Conservation (phyloP, 2,113 vertebrate species). For the Brienomyrus longianalis region DNA sequence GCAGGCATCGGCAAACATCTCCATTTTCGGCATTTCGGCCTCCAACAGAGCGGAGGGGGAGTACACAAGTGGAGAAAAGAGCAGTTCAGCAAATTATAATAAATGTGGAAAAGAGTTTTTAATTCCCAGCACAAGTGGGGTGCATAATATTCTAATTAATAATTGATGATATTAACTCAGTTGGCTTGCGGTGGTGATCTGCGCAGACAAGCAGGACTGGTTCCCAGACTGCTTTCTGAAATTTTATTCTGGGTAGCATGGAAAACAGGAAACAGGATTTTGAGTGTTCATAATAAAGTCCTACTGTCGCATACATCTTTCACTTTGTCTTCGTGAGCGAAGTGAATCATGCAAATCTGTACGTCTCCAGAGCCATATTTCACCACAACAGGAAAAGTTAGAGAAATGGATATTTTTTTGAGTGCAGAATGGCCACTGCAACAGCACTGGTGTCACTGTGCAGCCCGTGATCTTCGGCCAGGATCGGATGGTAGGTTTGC, state of each 20-base stretch:
- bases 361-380: background rate
- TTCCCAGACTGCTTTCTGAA: background rate
- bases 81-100: slow-evolving; percentile 14
- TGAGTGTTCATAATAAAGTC: background rate
- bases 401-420: background rate
- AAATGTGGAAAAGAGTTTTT: background rate
- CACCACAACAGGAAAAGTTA: background rate
- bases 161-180: slow-evolving; percentile 2
- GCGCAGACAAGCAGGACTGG: background rate
- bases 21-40: background rate
- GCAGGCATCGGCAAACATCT: background rate
- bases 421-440: background rate
- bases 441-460: background rate
- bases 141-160: slow-evolving; percentile 5
- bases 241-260: background rate
- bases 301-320: background rate
- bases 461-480: background rate
- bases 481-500: background rate
- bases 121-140: background rate
- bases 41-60: background rate
- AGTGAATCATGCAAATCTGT: background rate
- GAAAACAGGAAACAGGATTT: slow-evolving; percentile 1
- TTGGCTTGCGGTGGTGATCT: background rate
- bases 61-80: background rate
- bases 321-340: background rate